phyloP scores from a whole-genome alignment of 2,888 invertebrate species.

The Cheilosia scutellata region DNA sequence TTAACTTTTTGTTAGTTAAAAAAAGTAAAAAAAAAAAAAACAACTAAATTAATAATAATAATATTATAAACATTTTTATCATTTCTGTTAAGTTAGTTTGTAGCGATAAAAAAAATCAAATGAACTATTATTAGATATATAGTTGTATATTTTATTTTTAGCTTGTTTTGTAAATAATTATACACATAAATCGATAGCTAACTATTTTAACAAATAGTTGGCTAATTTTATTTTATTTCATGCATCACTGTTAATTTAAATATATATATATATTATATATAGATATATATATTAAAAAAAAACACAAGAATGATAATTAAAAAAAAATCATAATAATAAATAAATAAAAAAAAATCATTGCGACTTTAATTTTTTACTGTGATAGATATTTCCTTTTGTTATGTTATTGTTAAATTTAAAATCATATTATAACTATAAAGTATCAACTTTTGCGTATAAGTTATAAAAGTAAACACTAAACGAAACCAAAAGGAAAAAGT shows the following conservation, averaged over 20 bases:
- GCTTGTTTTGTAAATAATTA: conserved; percentile 72
- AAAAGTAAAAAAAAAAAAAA: conserved; percentile 57
- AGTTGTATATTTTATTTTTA: conserved; percentile 38
- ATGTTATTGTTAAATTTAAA: conserved; percentile 72
- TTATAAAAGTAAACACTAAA: conserved; percentile 42
- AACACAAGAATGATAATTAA: conserved; percentile 39
- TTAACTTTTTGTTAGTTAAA: conserved; percentile 77
- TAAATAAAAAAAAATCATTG: conserved; percentile 71
- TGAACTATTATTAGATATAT: conserved; percentile 54
- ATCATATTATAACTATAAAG: conserved; percentile 44
- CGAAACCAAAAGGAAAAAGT: conserved; percentile 68
- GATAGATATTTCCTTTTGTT: conserved; percentile 81
- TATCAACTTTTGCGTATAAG: conserved; percentile 47
- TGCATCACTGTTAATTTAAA: conserved; percentile 74
- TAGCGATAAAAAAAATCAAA: conserved; percentile 71
- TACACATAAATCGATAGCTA: conserved; percentile 38
- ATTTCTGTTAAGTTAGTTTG: conserved; percentile 76
- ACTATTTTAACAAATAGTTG: conserved; percentile 29
- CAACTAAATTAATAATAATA: conserved; percentile 57
- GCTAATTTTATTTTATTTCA: conserved; percentile 66
- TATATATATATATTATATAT: not conserved
- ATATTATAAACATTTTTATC: conserved; percentile 54
- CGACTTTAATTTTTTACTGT: conserved; percentile 82
- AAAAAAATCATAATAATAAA: conserved; percentile 16
- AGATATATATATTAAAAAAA: not conserved